phyloP scores from a whole-genome alignment of 2,888 invertebrate species.

The Pachymerium ferrugineum region DNA sequence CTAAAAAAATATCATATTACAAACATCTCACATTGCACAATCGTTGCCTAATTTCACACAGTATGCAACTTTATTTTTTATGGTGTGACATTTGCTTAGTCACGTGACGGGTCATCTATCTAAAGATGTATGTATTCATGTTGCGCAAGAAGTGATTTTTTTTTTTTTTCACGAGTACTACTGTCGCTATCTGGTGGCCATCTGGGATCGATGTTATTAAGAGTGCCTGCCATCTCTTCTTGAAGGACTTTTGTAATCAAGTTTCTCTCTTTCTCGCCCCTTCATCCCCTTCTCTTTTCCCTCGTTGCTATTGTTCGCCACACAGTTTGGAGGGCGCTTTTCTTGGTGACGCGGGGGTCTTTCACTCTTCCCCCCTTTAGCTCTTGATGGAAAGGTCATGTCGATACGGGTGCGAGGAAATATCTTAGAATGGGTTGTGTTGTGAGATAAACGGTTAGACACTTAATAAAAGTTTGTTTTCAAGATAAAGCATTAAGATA shows the following conservation, averaged over 20 bases:
- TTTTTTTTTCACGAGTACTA: neutral
- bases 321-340: neutral
- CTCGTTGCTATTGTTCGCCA: neutral
- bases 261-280: neutral
- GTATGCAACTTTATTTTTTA: neutral
- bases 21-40: neutral
- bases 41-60: neutral
- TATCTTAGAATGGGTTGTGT: too few species aligned
- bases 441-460: neutral
- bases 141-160: neutral
- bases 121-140: neutral
- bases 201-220: neutral
- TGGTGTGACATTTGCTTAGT: neutral
- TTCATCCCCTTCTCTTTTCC: neutral
- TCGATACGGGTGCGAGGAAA: neutral
- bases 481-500: neutral
- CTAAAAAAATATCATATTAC: too few species aligned
- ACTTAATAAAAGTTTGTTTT: neutral
- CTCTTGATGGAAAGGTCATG: neutral
- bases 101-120: neutral
- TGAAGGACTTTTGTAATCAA: neutral
- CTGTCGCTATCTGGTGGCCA: neutral
- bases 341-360: neutral
- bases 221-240: too few species aligned
- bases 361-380: neutral